Percentiles rank a stretch among this genome's conserved stretches.
Conservation (phyloP, 2,797 vertebrate genomes). For the Lepilemur septentrionalis region DNA sequence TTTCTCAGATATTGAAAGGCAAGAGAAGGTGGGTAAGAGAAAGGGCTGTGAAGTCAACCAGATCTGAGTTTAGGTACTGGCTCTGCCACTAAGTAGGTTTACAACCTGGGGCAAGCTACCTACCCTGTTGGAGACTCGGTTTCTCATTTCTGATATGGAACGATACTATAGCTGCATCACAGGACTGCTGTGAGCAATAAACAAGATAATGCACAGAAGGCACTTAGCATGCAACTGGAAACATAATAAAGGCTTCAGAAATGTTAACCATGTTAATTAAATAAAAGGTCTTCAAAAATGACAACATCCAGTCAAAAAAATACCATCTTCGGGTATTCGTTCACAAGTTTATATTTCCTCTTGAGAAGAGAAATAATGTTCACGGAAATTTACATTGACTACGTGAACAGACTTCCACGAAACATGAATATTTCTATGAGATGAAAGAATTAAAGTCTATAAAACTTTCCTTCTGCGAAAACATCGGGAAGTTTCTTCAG, state of each 20-base stretch:
- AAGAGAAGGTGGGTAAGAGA: neutral
- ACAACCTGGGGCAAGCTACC: neutral
- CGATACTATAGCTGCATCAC: neutral
- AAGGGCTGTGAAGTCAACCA: neutral
- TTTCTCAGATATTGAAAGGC: conserved; percentile 10
- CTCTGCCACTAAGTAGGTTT: neutral
- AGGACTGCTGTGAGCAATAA: neutral
- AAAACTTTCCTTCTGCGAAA: neutral
- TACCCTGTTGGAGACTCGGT: neutral
- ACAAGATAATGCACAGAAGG: neutral
- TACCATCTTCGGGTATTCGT: neutral
- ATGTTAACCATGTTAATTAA: neutral
- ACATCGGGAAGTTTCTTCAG: neutral
- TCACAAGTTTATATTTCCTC: conserved; percentile 14
- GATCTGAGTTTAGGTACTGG: neutral
- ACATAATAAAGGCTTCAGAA: neutral
- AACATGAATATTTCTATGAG: neutral
- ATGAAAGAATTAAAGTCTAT: neutral
- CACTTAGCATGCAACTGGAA: neutral
- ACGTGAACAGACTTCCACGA: neutral
- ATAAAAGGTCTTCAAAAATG: neutral
- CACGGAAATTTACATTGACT: neutral
- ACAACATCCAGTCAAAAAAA: neutral
- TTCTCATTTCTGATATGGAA: neutral
- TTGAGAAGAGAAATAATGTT: neutral